Percentiles rank a stretch among this genome's conserved stretches.
phyloP scores from a whole-genome alignment of 2,797 vertebrate species.

The Bradypodion pumilum region DNA sequence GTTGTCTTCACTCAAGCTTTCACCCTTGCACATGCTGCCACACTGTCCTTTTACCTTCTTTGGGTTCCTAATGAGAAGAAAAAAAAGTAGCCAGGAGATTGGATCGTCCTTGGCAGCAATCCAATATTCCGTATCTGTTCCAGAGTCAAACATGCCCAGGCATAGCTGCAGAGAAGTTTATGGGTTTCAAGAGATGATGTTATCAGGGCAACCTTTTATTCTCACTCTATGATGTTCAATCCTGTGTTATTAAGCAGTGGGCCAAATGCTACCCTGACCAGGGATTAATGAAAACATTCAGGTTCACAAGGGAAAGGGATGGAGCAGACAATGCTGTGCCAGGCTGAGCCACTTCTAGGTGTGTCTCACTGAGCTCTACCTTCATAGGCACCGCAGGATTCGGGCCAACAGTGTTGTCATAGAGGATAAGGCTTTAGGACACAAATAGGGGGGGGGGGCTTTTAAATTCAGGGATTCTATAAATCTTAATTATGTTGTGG shows the following conservation, averaged over 20 bases:
- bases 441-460: no score
- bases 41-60: not conserved
- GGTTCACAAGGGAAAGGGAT: constrained; percentile 8
- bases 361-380: not conserved
- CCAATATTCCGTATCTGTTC: not conserved
- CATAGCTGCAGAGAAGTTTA: constrained; percentile 3
- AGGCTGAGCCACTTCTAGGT: not conserved
- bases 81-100: not conserved
- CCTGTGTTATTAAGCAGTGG: not conserved
- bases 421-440: not conserved
- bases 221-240: constrained; percentile 17
- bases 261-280: constrained; percentile 1
- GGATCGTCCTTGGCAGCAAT: not conserved
- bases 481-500: not conserved
- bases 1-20: not conserved
- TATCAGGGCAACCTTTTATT: not conserved
- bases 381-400: not conserved
- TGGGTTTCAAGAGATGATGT: constrained; percentile 1
- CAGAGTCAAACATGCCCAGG: not conserved
- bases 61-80: not conserved
- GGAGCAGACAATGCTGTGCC: not conserved
- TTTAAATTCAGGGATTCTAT: not conserved
- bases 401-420: not conserved
- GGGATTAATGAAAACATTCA: not conserved
- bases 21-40: not conserved